These are phyloP conservation scores for Drosophila tripunctata DNA, from an alignment of 2,888 invertebrate genomes.

Conservation along the genomic window DNA sequence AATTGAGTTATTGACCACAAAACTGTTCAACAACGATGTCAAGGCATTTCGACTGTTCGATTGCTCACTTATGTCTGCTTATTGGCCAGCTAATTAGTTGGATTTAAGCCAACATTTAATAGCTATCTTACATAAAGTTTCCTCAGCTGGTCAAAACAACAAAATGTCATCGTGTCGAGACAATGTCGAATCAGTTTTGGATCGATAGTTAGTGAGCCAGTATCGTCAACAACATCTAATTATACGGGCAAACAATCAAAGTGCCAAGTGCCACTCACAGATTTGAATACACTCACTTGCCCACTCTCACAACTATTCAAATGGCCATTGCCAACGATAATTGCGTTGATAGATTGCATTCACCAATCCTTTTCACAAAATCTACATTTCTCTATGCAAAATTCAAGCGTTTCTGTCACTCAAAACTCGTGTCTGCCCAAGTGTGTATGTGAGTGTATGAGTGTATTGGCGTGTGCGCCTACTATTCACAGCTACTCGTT, in stretches of 20 bases:
- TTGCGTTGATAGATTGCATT: slow-evolving; percentile 51
- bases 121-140: slow-evolving; percentile 18
- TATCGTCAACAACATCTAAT: slow-evolving; percentile 30
- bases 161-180: slow-evolving; percentile 4
- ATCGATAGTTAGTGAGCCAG: slow-evolving; percentile 36
- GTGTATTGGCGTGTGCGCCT: neutral
- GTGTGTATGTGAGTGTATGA: neutral
- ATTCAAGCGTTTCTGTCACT: slow-evolving; percentile 26
- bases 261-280: neutral
- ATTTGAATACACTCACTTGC: neutral
- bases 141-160: neutral
- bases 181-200: slow-evolving; percentile 24
- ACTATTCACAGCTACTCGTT: slow-evolving; percentile 23
- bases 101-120: slow-evolving; percentile 41
- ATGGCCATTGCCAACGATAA: slow-evolving; percentile 39
- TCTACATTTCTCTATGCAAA: slow-evolving; percentile 31
- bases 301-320: slow-evolving; percentile 8
- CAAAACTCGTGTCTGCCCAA: neutral
- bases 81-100: slow-evolving; percentile 50
- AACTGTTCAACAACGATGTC: slow-evolving; percentile 32
- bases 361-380: slow-evolving; percentile 43
- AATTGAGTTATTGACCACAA: slow-evolving; percentile 26
- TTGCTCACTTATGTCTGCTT: slow-evolving; percentile 12
- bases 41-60: slow-evolving; percentile 27
- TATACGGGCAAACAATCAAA: slow-evolving; percentile 18